phyloP scores from a whole-genome alignment of 2,888 invertebrate species.

The Cylindroiulus punctatus region DNA sequence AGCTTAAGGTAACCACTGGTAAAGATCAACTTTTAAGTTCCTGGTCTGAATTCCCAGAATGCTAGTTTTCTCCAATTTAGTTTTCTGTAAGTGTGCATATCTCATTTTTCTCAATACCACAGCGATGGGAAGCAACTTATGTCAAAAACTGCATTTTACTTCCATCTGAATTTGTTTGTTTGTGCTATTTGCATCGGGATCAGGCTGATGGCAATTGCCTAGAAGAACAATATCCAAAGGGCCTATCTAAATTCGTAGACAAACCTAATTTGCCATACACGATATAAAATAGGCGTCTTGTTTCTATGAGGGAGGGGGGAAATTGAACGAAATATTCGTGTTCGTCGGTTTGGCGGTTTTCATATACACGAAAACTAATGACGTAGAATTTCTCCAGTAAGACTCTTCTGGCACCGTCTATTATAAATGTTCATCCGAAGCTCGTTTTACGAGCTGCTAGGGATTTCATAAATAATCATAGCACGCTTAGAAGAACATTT shows the following conservation, averaged over 20 bases:
- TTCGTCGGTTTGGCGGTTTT: slow-evolving; percentile 16
- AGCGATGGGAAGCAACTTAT: too few relatives aligned
- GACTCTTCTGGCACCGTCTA: slow-evolving; percentile 2
- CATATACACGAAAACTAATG: slow-evolving; percentile 26
- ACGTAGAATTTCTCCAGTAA: not conserved
- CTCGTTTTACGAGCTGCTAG: slow-evolving; percentile 34
- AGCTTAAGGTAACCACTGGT: too few relatives aligned
- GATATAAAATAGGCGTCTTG: not conserved
- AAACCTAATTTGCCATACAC: not conserved
- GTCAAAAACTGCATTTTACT: too few relatives aligned
- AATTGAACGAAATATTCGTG: not conserved
- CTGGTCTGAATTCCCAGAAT: not conserved
- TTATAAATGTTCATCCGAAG: slow-evolving; percentile 17
- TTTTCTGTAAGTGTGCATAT: not conserved
- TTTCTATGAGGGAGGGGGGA: not conserved
- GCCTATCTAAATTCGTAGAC: not conserved
- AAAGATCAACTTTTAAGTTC: not conserved
- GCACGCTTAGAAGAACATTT: slow-evolving; percentile 42
- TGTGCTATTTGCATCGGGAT: too few relatives aligned
- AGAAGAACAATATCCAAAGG: not conserved
- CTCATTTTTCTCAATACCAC: too few relatives aligned
- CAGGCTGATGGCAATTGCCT: not conserved
- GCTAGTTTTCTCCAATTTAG: not conserved
- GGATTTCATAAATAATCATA: slow-evolving; percentile 42
- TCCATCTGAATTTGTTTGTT: too few relatives aligned